Base-by-base conservation (phyloP, 2,888 invertebrate genomes). In the Colostygia pectinataria region DNA sequence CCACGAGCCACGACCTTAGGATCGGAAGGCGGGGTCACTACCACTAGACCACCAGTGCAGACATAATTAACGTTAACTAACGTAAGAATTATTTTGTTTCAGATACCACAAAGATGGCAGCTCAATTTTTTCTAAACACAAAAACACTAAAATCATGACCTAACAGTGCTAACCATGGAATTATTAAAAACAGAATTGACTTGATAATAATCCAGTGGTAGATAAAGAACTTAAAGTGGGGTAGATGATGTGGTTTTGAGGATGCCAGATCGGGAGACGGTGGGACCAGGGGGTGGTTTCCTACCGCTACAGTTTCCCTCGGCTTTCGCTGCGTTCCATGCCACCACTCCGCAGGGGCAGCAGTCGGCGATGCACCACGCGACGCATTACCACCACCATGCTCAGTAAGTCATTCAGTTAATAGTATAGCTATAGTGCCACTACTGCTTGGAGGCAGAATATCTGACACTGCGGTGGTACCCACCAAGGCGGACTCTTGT, bases 321-420 rank as follows among this genome's bases (percentile, higher is more conserved):
- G 61, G 92, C 91, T 43, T 92, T 91, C 65, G 92, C 92, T 49
- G 92, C 92, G 29, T 92, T 92, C 77, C 91, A 94, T 74, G 93
- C 92, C 61, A 92, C 91, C 13, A 80, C 92, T 89, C 81, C 91
- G 86, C 85, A 92, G 71, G 89, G 94, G 65, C 87, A 92, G 85
- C 80, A 74, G 23, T 78, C 91, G 80, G 91, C 92, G 36, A 88
- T 92, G 92, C 89, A 92, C 79, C 92, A 80, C 89, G 92, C 85
- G 56, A 91, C 85, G 59, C 92, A 90, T 63, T 89, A 87, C 55
- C 89, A 90, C 59, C 89, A 90, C 57, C 90, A 90, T 71, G 90
- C 90, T 23, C 90, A 90, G 90, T 90, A 71, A 88, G 90, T 88
- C 25, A n/a, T n/a, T n/a, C n/a, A n/a, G n/a, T n/a, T n/a, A n/a